Percentiles rank a stretch among this genome's conserved stretches.
phyloP scores from a whole-genome alignment of 2,888 invertebrate genomes.

The Mythimna pallens region DNA sequence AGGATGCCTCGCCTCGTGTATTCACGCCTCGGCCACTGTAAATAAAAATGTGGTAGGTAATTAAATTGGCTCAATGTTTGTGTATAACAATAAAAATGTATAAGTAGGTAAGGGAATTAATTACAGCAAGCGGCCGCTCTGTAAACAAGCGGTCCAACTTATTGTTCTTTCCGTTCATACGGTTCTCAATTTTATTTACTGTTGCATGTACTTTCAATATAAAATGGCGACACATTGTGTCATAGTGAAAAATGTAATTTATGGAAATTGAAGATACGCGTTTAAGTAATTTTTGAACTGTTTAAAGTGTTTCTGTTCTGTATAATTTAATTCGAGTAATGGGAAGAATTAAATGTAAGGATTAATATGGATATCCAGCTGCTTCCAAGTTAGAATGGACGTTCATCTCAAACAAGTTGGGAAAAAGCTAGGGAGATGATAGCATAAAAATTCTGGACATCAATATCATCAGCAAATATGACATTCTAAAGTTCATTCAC shows the following conservation, averaged over 20 bases:
- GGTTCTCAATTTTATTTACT: slow-evolving; percentile 19
- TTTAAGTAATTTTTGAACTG: not conserved
- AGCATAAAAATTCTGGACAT: too few species aligned
- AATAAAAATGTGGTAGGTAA: slow-evolving; percentile 33
- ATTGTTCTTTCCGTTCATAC: slow-evolving; percentile 27
- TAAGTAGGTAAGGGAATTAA: slow-evolving; percentile 25
- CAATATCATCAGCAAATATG: not conserved
- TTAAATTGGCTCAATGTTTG: slow-evolving; percentile 22
- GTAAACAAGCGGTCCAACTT: slow-evolving; percentile 25
- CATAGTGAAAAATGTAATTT: slow-evolving; percentile 16
- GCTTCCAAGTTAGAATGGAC: too few species aligned
- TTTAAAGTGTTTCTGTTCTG: not conserved
- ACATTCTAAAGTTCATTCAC: not conserved
- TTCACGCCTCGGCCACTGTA: slow-evolving; percentile 17
- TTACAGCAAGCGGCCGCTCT: slow-evolving; percentile 18
- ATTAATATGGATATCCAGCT: too few species aligned
- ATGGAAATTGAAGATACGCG: slow-evolving; percentile 27
- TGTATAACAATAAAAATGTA: slow-evolving; percentile 6
- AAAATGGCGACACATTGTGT: slow-evolving; percentile 28
- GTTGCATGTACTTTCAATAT: slow-evolving; percentile 11
- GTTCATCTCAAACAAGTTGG: too few species aligned
- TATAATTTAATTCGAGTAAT: not conserved
- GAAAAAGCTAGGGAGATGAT: too few species aligned
- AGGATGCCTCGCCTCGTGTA: not conserved
- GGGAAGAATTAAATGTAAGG: not conserved